These are phyloP conservation scores for Andrena hattorfiana DNA, from an alignment of 2,888 invertebrate genomes.

Conservation along the genomic window DNA sequence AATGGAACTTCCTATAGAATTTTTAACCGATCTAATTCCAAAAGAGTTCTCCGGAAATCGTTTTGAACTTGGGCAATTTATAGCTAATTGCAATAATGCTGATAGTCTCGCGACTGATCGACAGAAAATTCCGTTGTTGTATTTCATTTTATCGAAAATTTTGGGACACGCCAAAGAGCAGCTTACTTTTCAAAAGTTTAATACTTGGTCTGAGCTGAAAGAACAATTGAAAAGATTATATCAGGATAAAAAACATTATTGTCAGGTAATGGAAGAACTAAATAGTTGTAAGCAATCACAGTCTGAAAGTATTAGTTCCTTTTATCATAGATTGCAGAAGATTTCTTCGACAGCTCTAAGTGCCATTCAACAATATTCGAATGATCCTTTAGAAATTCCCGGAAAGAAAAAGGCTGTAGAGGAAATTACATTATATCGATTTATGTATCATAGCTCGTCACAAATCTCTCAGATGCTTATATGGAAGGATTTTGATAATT, in stretches of 20 bases:
- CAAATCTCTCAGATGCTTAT: conserved; percentile 12
- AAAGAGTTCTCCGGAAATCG: conserved; percentile 3
- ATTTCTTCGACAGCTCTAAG: neutral
- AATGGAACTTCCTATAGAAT: neutral
- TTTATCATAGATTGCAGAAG: conserved; percentile 19
- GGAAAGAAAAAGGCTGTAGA: neutral
- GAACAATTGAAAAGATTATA: conserved; percentile 9
- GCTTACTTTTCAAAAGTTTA: conserved; percentile 9
- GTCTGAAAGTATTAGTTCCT: neutral
- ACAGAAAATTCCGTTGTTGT: conserved; percentile 13
- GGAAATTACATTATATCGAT: conserved; percentile 3
- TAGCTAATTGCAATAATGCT: conserved; percentile 38
- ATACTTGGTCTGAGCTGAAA: conserved; percentile 16
- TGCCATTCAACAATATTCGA: neutral
- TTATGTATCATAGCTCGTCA: neutral
- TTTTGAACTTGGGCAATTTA: conserved; percentile 27
- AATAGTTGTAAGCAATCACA: conserved; percentile 15
- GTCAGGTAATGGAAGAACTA: conserved; percentile 28
- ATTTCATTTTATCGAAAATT: conserved; percentile 30
- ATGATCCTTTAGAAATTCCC: conserved; percentile 8
- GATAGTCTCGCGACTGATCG: neutral
- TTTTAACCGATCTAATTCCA: neutral
- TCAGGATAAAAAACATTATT: conserved; percentile 28
- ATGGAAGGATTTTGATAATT: conserved; percentile 1
- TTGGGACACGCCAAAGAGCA: conserved; percentile 28